Evolutionary conservation across 2,113 vertebrate genomes (phyloP), one percentile per base, ranked within the genome.

Genomic region (Silurus meridionalis): DNA sequence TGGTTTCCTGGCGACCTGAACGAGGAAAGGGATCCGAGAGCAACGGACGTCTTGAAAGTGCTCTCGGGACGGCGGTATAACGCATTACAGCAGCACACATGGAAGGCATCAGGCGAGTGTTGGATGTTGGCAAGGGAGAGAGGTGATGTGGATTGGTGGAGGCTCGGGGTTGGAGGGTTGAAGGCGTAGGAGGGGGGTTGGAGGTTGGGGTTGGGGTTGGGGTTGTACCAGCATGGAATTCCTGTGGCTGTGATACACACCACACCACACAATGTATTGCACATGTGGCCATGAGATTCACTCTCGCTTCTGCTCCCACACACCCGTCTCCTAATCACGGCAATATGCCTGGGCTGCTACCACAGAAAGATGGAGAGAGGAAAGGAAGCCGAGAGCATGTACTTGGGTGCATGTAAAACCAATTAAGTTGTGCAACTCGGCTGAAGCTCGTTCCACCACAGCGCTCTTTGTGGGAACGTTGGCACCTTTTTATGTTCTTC

Each of bases 361-460:
- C 66, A 72, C 55, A 78, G 72, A 66, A 46, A 28, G 60, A 7
- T 61, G 79, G 80, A 57, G 14, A 37, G 77, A 46, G 72, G 52
- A 66, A 75, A 75, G 84, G 75, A 58, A 57, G 67, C 81, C 66
- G 25, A 83, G 82, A 86, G 67, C 74, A 8, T 46, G 83, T 8
- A 71, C 85, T 81, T 61, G 80, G 52, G 82, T 84, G 82, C 80
- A 69, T 89, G 71, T 63, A 82, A 87, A 89, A 89, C 71, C 83
- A 64, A 74, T 89, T 85, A 83, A 57, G 75, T 64, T 85, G 23
- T 52, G 74, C 48, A 82, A 74, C 58, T 77, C 55, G 14, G 0
- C 8, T 53, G 8, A 78, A 80, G 61, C 84, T 52, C 60, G 7
- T 58, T 64, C 78, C 52, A 81, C 78, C 72, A 57, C 71, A 80